A percentile compares a stretch with the other conserved stretches of the same genome.
Evolutionary conservation across 2,113 vertebrate genomes (phyloP).

Genomic region (Zosterops borbonicus): DNA sequence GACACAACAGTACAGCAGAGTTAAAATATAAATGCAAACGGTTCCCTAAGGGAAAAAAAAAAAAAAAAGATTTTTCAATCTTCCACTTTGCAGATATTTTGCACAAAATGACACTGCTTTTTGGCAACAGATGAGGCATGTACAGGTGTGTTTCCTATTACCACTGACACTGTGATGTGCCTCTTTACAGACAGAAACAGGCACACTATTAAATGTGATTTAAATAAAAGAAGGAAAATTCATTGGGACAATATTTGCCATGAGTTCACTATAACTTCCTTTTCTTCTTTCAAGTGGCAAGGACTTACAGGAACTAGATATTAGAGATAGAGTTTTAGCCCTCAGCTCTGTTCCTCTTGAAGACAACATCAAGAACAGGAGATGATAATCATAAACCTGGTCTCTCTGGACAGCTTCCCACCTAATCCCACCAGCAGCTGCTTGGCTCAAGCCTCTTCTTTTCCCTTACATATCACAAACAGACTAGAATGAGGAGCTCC

Average conservation of each 20-base stretch:
- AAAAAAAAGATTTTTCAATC: neutral
- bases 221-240: neutral
- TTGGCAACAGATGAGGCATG: neutral
- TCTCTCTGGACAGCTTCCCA: slow-evolving; percentile 30
- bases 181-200: neutral
- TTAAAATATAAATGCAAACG: neutral
- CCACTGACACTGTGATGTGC: neutral
- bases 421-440: slow-evolving; percentile 49
- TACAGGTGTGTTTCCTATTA: neutral
- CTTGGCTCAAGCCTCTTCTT: slow-evolving; percentile 31
- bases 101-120: neutral
- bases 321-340: neutral
- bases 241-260: neutral
- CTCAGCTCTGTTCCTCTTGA: slow-evolving; percentile 11
- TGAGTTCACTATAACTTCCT: neutral
- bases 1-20: neutral
- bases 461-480: neutral
- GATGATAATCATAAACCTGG: slow-evolving; percentile 34
- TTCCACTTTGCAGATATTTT: neutral
- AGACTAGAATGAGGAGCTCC: neutral
- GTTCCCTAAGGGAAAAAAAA: neutral
- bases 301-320: neutral
- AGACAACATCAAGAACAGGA: slow-evolving; percentile 20
- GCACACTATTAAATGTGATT: neutral
- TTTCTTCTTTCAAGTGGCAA: neutral